Percentiles rank a stretch among this genome's conserved stretches.
phyloP scores from a whole-genome alignment of 2,113 vertebrate genomes.

The Erythrocercus mccallii region DNA sequence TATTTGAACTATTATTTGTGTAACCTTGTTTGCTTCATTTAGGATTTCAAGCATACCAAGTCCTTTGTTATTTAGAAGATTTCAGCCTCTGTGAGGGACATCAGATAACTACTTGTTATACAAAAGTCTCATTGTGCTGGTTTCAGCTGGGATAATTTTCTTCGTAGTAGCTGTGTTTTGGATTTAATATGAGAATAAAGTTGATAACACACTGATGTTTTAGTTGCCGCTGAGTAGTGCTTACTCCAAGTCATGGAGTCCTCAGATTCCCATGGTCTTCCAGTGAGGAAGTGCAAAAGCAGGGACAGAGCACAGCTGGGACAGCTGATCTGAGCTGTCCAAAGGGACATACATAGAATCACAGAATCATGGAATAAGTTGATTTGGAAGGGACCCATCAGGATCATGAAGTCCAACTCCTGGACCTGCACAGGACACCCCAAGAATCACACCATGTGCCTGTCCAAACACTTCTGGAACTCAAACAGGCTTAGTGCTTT shows the following conservation, averaged over 20 bases:
- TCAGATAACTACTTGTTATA: slow-evolving; percentile 57
- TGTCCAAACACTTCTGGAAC: neutral
- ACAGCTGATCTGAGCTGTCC: neutral
- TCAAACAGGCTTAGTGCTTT: neutral
- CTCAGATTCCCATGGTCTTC: neutral
- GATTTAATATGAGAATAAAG: neutral
- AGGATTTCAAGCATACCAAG: slow-evolving; percentile 98
- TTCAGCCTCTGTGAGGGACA: slow-evolving; percentile 57
- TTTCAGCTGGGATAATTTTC: neutral
- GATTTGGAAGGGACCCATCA: neutral
- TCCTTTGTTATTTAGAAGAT: slow-evolving; percentile 95
- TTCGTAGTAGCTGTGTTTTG: neutral
- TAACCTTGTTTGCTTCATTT: slow-evolving; percentile 38
- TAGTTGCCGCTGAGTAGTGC: neutral
- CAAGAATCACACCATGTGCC: neutral
- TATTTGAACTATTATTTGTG: neutral
- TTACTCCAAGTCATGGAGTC: neutral
- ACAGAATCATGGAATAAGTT: neutral
- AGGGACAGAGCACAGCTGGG: neutral
- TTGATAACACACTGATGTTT: neutral
- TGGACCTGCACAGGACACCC: neutral
- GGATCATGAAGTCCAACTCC: neutral
- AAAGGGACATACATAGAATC: neutral
- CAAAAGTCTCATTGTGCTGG: slow-evolving; percentile 38
- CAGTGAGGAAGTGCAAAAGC: neutral